Conservation (phyloP, 1,140 invertebrate species). For the Drosophila lacertosa region DNA sequence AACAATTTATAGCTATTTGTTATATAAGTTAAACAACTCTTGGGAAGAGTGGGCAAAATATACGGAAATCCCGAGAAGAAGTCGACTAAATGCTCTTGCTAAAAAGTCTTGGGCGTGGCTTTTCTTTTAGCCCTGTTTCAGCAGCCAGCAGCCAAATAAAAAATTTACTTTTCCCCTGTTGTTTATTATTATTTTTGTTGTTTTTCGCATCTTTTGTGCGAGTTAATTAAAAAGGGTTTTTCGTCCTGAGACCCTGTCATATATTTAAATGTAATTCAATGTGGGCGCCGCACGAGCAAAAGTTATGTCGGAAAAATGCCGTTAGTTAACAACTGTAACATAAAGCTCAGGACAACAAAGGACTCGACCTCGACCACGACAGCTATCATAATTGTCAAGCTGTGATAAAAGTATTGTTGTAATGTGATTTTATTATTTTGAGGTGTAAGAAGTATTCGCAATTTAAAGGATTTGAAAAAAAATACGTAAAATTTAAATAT, state of each 20-base stretch:
- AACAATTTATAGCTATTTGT: too few relatives aligned
- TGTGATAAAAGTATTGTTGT: constrained; percentile 10
- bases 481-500: too few relatives aligned
- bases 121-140: constrained; percentile 28
- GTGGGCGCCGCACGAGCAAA: constrained; percentile 11
- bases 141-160: constrained; percentile 57
- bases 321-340: constrained; percentile 8
- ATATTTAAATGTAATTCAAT: constrained; percentile 13
- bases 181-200: not conserved
- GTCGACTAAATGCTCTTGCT: constrained; percentile 9
- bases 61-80: constrained; percentile 6
- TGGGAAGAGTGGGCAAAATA: constrained; percentile 13
- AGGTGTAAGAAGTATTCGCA: not conserved
- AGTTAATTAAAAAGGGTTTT: constrained; percentile 80
- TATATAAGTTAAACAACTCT: too few relatives aligned
- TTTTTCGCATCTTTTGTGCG: constrained; percentile 57
- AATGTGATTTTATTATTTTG: not conserved
- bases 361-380: not conserved
- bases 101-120: constrained; percentile 3
- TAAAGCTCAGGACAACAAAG: constrained; percentile 2
- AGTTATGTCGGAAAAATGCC: constrained; percentile 11
- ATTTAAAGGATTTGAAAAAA: not conserved
- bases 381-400: constrained; percentile 3
- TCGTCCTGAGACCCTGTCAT: constrained; percentile 17
- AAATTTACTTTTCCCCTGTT: constrained; percentile 45